Base-by-base conservation (phyloP, 1,140 invertebrate genomes). In the Spodoptera frugiperda region DNA sequence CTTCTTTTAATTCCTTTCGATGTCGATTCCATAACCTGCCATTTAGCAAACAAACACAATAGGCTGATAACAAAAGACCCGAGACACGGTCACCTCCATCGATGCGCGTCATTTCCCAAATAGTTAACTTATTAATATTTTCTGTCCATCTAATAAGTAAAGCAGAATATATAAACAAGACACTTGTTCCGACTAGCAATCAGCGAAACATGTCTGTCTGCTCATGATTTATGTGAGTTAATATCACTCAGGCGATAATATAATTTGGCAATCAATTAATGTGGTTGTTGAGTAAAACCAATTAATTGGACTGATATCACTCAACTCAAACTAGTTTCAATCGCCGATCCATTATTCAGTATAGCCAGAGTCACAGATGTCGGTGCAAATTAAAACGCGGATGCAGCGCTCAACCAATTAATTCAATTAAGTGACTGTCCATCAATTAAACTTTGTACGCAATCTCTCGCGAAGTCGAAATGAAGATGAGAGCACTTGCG, bases 201-300 rank as follows among this genome's bases (percentile, higher is more conserved):
- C 15, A 14, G 21, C n/a, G 21, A 12, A 54, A 11, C n/a, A 14
- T 15, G 2, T 14, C 14, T 33, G n/a, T 53, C 51, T 9, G 39
- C 25, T 59, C 25, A 59, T 59, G 55, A 59, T 61, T 61, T 61
- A 44, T 17, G 44, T 33, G 21, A 59, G 57, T 33, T 33, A 48
- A 25, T 49, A 53, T 33, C 17, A 65, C 46, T 25, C 21, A 53
- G 3, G 65, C 48, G 6, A 68, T 33, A 51, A 30, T 68, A 30
- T 30, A 68, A 68, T 63, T 63, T 39, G 21, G 14, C 65, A 51
- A 68, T 68, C 30, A 68, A 68, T 68, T 68, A 68, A n/a, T 68
- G 65, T 14, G 65, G 65, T 68, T 30, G 46, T 68, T 53, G 48
- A 51, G 48, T 68, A 9, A 68, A 68, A 68, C 65, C 46, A 53